Evolutionary conservation across 1,140 invertebrate genomes (phyloP).

Genomic region (Caligus rogercresseyi): DNA sequence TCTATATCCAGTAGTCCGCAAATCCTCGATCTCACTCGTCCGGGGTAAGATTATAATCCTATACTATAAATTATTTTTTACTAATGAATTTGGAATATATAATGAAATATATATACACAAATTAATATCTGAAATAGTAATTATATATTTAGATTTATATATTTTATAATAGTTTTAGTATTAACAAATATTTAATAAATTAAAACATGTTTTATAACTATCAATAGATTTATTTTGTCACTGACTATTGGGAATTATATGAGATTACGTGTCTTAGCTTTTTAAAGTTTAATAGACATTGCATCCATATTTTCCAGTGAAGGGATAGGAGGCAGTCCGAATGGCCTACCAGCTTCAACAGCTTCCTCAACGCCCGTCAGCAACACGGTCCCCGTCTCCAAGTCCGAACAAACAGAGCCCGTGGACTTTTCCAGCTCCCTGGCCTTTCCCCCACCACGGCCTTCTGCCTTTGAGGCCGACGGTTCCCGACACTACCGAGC

Average conservation of each 20-base stretch:
- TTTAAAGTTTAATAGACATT: no score
- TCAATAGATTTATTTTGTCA: no score
- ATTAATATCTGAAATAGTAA: neutral
- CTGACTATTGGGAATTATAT: no score
- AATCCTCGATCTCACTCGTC: conserved; percentile 18
- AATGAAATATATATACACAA: neutral
- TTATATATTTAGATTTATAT: no score
- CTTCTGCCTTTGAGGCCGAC: neutral
- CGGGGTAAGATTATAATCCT: neutral
- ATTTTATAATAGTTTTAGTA: no score
- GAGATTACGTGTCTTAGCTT: no score
- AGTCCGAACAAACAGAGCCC: conserved; percentile 42
- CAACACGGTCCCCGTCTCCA: neutral
- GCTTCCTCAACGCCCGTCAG: neutral
- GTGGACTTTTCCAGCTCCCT: conserved; percentile 50
- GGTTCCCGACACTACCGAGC: neutral
- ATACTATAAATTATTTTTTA: conserved; percentile 4
- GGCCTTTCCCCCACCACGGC: neutral
- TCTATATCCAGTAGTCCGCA: conserved; percentile 9
- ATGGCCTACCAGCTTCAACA: neutral
- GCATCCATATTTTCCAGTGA: no score
- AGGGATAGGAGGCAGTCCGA: no score
- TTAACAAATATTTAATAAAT: no score
- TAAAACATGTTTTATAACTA: no score
- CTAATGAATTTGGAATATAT: neutral